Percentiles rank a stretch among this genome's conserved stretches.
Conservation (phyloP, 2,113 vertebrate species). For the Pantherophis guttatus region DNA sequence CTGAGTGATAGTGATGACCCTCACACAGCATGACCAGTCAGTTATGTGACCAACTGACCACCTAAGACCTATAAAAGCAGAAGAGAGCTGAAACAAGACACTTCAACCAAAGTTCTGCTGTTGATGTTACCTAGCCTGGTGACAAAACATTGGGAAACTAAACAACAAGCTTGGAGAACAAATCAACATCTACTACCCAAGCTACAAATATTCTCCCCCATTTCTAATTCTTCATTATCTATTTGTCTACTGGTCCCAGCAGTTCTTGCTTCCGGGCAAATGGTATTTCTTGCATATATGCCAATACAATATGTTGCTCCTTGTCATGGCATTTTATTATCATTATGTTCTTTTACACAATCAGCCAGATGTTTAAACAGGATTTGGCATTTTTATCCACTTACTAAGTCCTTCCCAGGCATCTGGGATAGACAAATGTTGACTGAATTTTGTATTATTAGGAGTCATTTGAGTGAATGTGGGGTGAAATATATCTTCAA, state of each 20-base stretch:
- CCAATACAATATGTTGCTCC: not conserved
- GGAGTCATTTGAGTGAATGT: not conserved
- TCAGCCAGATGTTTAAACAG: not conserved
- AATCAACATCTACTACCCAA: not conserved
- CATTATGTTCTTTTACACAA: not conserved
- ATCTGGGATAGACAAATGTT: not conserved
- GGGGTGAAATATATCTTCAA: not conserved
- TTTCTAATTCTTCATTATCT: not conserved
- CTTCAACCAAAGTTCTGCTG: not conserved
- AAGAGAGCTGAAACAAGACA: not conserved
- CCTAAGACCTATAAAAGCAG: not conserved
- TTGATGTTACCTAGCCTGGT: not conserved
- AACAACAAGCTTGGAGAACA: not conserved
- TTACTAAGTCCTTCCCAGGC: not conserved
- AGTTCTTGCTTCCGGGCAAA: not conserved
- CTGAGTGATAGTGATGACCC: not conserved
- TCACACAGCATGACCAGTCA: not conserved
- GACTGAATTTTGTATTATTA: not conserved
- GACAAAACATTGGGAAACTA: not conserved
- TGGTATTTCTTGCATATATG: not conserved
- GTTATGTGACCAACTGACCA: not conserved
- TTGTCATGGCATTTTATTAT: not conserved
- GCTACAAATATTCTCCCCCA: not conserved
- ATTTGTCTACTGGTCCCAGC: not conserved
- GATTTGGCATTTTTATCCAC: not conserved